A percentile compares a stretch with the other conserved stretches of the same genome.
phyloP scores from a whole-genome alignment of 2,888 invertebrate species.

The Gnatocerus cornutus region DNA sequence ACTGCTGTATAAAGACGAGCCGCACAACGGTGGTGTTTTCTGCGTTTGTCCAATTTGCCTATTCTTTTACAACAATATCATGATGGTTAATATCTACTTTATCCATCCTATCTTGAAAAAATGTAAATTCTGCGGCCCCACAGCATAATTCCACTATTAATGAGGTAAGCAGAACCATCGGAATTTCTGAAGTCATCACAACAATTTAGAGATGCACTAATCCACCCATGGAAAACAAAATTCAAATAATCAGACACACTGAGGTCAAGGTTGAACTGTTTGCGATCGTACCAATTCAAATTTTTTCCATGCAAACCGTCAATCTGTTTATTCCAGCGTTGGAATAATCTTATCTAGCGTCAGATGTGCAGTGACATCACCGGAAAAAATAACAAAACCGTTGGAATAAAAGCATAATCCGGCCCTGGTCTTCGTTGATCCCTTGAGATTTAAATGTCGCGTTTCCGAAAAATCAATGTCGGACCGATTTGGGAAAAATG shows the following conservation, averaged over 20 bases:
- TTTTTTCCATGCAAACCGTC: conserved; percentile 23
- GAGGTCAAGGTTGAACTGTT: conserved; percentile 15
- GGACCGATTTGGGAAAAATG: conserved; percentile 24
- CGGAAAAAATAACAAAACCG: neutral
- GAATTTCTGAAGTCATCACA: neutral
- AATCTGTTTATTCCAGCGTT: conserved; percentile 3
- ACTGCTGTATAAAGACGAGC: no score
- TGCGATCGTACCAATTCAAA: neutral
- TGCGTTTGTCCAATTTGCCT: no score
- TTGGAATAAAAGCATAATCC: neutral
- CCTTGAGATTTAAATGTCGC: neutral
- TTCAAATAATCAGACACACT: conserved; percentile 10
- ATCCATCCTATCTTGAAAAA: no score
- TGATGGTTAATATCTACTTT: no score
- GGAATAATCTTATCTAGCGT: conserved; percentile 11
- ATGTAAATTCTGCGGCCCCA: no score
- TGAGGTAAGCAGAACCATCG: no score
- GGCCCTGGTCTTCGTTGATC: neutral
- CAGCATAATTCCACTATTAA: no score
- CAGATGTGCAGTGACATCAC: conserved; percentile 13
- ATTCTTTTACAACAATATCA: no score
- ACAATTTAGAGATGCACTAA: conserved; percentile 15
- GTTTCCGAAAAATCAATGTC: no score
- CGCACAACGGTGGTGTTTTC: no score
- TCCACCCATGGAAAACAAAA: neutral